Conservation (phyloP, 2,113 vertebrate genomes). For the Copsychus sechellarum region DNA sequence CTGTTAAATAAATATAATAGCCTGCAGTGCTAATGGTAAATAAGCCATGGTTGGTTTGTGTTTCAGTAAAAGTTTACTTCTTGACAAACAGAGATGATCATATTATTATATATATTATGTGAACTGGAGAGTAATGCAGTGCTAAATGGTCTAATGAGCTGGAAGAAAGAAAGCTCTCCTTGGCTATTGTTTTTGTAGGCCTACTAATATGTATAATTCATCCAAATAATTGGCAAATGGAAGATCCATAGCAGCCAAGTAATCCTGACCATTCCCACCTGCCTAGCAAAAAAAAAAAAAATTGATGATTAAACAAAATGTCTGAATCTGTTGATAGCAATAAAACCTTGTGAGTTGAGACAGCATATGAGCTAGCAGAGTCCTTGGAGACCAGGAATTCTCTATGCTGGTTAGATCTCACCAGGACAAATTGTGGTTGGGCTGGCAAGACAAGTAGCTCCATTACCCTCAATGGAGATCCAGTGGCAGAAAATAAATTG, state of each 20-base stretch:
- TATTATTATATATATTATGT: neutral
- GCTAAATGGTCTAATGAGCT: neutral
- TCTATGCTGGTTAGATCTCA: neutral
- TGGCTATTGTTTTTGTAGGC: neutral
- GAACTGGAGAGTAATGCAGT: neutral
- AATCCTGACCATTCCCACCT: constrained; percentile 18
- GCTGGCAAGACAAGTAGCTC: neutral
- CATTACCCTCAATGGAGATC: neutral
- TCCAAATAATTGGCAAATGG: constrained; percentile 14
- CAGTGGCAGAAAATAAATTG: neutral
- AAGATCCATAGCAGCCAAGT: neutral
- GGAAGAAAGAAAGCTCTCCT: neutral
- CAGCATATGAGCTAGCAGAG: neutral
- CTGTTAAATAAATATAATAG: neutral
- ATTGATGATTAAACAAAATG: neutral
- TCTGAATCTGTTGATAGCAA: neutral
- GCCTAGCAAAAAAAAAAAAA: neutral
- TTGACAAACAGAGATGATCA: neutral
- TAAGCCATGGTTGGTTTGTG: neutral
- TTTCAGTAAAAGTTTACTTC: neutral
- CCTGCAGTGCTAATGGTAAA: neutral
- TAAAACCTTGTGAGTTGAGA: neutral
- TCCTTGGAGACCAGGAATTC: neutral
- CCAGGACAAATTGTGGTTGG: neutral
- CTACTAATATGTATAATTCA: constrained; percentile 18